Conservation (phyloP, 1,140 invertebrate species). For the Helicoverpa zea region DNA sequence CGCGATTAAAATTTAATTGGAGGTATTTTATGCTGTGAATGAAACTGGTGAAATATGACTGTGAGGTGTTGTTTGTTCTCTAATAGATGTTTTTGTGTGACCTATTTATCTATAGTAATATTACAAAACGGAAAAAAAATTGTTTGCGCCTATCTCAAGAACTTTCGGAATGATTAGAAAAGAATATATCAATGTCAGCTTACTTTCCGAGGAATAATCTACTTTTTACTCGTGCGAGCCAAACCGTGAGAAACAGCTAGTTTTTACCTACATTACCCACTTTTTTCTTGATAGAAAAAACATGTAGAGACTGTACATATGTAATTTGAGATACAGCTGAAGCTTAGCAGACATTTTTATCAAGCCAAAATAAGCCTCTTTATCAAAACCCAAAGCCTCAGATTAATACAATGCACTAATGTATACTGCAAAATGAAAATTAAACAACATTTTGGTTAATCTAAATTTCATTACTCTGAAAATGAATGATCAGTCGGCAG, state of each 20-base stretch:
- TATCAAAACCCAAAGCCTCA: background rate
- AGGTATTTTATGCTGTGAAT: slow-evolving; percentile 7
- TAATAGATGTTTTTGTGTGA: background rate
- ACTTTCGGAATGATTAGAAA: too few species aligned
- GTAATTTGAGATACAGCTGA: too few species aligned
- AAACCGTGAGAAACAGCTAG: too few species aligned
- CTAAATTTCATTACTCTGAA: slow-evolving; percentile 48
- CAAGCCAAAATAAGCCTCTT: background rate
- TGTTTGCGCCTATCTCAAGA: too few species aligned
- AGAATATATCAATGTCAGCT: too few species aligned
- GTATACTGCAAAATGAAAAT: slow-evolving; percentile 28
- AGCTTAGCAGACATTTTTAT: too few species aligned
- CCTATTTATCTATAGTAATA: too few species aligned
- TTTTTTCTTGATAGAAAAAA: background rate
- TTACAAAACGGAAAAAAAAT: too few species aligned
- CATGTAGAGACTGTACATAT: background rate
- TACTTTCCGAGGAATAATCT: too few species aligned
- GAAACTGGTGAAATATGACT: background rate
- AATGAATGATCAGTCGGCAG: slow-evolving; percentile 39
- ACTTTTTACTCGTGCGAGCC: too few species aligned
- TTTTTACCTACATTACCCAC: too few species aligned
- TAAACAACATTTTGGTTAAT: slow-evolving; percentile 50
- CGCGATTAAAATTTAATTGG: slow-evolving; percentile 42
- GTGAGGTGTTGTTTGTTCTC: background rate
- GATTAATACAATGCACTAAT: background rate